A percentile compares a stretch with the other conserved stretches of the same genome.
These are phyloP conservation scores for Eulacestoma nigropectus DNA, from an alignment of 2,113 vertebrate genomes.

Conservation along the genomic window DNA sequence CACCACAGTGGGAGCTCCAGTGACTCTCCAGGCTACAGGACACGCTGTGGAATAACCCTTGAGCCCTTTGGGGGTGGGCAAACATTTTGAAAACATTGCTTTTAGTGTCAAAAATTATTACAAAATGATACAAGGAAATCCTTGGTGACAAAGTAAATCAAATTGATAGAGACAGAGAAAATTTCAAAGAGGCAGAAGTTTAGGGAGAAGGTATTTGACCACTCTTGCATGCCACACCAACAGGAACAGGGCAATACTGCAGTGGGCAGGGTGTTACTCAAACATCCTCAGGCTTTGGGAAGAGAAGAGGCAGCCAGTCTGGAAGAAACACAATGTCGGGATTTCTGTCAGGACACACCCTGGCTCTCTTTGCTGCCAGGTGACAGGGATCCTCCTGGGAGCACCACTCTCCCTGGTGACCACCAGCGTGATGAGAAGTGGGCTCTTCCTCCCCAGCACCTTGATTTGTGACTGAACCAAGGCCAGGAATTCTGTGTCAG, in stretches of 20 bases:
- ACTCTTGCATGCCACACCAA: background rate
- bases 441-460: background rate
- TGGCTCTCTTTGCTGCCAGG: background rate
- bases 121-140: fast-evolving
- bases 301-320: background rate
- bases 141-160: background rate
- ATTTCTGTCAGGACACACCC: background rate
- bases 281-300: background rate
- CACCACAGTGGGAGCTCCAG: background rate
- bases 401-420: fast-evolving
- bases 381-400: background rate
- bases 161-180: background rate
- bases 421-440: fast-evolving
- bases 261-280: fast-evolving
- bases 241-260: background rate
- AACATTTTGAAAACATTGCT: background rate
- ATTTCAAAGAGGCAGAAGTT: background rate
- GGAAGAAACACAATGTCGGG: fast-evolving
- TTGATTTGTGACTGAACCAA: background rate
- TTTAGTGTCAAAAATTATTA: background rate
- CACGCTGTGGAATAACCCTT: background rate
- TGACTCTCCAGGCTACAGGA: background rate
- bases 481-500: background rate
- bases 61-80: background rate
- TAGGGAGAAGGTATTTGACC: background rate